Base-by-base conservation (phyloP, 2,797 vertebrate species). In the Sebastes diaconus region DNA sequence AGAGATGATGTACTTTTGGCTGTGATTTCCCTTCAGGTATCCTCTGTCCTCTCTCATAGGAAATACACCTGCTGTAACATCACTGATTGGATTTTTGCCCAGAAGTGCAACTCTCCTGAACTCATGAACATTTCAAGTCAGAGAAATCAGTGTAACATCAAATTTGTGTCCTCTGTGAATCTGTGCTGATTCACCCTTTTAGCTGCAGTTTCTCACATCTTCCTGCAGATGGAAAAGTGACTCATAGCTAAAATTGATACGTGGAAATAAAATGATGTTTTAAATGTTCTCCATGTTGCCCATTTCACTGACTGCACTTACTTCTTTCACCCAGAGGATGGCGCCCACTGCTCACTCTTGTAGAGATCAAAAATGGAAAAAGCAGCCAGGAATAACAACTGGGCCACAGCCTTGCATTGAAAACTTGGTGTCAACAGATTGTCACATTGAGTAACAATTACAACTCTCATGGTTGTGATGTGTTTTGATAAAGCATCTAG, bases 321-420 rank as follows among this genome's bases (percentile, higher is more conserved):
- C 79, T 20, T 58, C 3, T 65, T 67, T 61, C 1, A 64, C 30
- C 88, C 94, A 92, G 29, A 75, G 16, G 93, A 78, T 84, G 93
- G 87, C 61, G 36, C 20, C 24, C 8, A 12, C 20, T 65, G 13
- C 63, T 84, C 14, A 64, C 12, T 54, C 20, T 58, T 54, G 9
- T 3, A 10, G 24, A 70, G n/a, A 29, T 52, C 20, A 9, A 42
- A 55, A 73, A 18, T 16, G 27, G 11, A 32, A n/a, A 54, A 30
- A 68, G 10, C 14, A 78, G 12, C 1, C 9, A 64, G 6, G 6
- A 11, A 36, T 2, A 16, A n/a, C 3, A 64, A 46, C 13, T 68
- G 1, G 64, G 29, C 5, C 13, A 18, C 1, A 75, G 20, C 8
- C 1, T 18, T 7, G 11, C 0, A 25, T 32, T 22, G 13, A 70